These are phyloP conservation scores for Drosophila limbata DNA, from an alignment of 2,888 invertebrate species.

Conservation along the genomic window DNA sequence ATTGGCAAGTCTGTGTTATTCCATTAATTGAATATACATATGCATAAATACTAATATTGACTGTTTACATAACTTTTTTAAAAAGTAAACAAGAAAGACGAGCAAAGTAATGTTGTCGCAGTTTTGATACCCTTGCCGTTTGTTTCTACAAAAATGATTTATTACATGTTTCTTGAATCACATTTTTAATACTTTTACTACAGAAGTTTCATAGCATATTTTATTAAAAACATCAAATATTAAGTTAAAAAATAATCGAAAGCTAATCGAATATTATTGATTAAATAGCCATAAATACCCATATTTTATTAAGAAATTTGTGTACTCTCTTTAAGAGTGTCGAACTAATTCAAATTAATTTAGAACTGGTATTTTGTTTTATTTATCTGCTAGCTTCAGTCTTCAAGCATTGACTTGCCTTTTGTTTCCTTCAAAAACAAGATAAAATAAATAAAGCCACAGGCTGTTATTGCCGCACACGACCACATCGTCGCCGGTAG, in stretches of 20 bases:
- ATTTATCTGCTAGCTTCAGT: conserved; percentile 23
- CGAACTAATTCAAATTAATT: background rate
- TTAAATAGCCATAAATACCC: background rate
- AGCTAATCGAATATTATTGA: no score
- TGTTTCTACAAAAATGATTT: background rate
- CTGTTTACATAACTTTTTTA: background rate
- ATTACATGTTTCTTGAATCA: background rate
- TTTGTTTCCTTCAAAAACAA: conserved; percentile 79
- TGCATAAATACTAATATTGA: background rate
- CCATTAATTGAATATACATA: background rate
- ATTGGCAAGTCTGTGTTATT: background rate
- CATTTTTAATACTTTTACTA: background rate
- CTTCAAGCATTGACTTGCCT: conserved; percentile 70
- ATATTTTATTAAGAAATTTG: background rate
- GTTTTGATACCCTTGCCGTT: background rate
- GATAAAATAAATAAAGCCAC: conserved; percentile 68
- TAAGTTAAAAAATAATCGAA: no score
- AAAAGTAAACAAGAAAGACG: background rate
- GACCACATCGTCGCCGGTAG: conserved; percentile 76
- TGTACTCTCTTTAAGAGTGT: background rate
- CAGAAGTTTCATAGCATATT: background rate
- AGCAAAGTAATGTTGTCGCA: background rate
- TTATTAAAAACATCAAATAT: background rate
- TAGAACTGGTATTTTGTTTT: background rate
- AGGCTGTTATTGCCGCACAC: conserved; percentile 55